phyloP scores from a whole-genome alignment of 2,797 vertebrate species.

The Pangasius mekongensis region DNA sequence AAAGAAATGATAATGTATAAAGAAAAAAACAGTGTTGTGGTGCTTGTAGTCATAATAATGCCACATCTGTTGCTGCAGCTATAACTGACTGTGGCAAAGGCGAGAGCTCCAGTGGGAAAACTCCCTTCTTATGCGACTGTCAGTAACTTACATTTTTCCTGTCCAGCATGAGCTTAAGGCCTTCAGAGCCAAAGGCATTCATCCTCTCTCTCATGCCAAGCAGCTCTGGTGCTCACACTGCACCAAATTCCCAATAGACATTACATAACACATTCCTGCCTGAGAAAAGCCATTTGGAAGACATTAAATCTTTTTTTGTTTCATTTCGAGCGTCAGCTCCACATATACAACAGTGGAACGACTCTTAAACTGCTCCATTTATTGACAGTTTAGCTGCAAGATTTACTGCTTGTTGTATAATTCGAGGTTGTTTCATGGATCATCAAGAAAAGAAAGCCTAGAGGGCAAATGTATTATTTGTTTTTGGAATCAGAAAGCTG shows the following conservation, averaged over 20 bases:
- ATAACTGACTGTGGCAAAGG: constrained; percentile 31
- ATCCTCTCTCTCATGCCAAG: constrained; percentile 36
- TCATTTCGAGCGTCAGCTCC: constrained; percentile 30
- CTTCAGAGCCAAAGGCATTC: constrained; percentile 14
- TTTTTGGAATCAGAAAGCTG: background rate
- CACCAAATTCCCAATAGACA: constrained; percentile 50
- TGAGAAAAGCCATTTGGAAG: constrained; percentile 51
- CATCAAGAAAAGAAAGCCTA: background rate
- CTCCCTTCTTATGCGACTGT: constrained; percentile 25
- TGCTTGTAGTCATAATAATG: constrained; percentile 47
- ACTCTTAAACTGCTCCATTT: background rate
- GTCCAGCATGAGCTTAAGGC: constrained; percentile 27
- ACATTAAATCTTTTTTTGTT: constrained; percentile 45
- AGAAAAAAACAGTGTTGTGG: background rate
- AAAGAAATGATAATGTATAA: background rate
- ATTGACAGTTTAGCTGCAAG: background rate
- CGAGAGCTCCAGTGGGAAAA: constrained; percentile 22
- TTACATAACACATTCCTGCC: constrained; percentile 55
- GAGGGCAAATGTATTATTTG: background rate
- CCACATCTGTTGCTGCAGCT: constrained; percentile 28
- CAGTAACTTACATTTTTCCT: constrained; percentile 25
- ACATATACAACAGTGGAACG: constrained; percentile 12
- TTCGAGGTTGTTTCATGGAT: background rate
- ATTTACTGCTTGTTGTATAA: background rate
- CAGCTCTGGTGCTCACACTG: constrained; percentile 12